Percentiles rank a stretch among this genome's conserved stretches.
Evolutionary conservation across 2,113 vertebrate genomes (phyloP).

Genomic region (Brachirus orientalis): DNA sequence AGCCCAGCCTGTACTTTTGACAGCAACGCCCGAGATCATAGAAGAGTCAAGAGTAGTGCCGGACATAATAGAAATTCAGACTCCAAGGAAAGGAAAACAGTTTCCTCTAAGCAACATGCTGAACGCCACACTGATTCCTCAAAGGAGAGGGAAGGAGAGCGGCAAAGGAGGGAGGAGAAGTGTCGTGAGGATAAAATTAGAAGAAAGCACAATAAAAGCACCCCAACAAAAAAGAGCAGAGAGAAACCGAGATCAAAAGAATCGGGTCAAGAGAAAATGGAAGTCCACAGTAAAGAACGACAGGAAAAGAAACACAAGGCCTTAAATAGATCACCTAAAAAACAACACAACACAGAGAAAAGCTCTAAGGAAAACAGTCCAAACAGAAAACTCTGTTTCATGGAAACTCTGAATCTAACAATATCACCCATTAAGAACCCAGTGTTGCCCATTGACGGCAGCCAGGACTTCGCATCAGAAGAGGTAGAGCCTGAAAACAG

Average conservation of each 20-base stretch:
- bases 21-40: slow-evolving; percentile 20
- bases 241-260: slow-evolving; percentile 68
- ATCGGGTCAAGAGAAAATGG: slow-evolving; percentile 22
- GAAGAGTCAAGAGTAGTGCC: slow-evolving; percentile 35
- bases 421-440: slow-evolving; percentile 93
- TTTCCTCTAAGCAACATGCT: slow-evolving; percentile 25
- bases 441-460: background rate
- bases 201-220: slow-evolving; percentile 55
- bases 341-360: slow-evolving; percentile 3
- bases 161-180: slow-evolving; percentile 58
- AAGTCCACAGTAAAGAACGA: slow-evolving; percentile 55
- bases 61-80: slow-evolving; percentile 22
- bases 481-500: slow-evolving; percentile 31
- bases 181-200: slow-evolving; percentile 54
- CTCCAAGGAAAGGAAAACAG: slow-evolving; percentile 49
- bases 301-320: slow-evolving; percentile 60
- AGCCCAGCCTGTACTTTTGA: background rate
- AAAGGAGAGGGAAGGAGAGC: slow-evolving; percentile 50
- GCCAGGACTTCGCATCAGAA: slow-evolving; percentile 13
- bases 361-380: slow-evolving; percentile 63
- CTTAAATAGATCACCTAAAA: slow-evolving; percentile 18
- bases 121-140: slow-evolving; percentile 28
- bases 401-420: slow-evolving; percentile 97
- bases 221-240: slow-evolving; percentile 54
- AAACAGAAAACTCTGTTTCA: slow-evolving; percentile 91